phyloP scores from a whole-genome alignment of 2,797 vertebrate genomes.

The Heteromormyrus szaboi region DNA sequence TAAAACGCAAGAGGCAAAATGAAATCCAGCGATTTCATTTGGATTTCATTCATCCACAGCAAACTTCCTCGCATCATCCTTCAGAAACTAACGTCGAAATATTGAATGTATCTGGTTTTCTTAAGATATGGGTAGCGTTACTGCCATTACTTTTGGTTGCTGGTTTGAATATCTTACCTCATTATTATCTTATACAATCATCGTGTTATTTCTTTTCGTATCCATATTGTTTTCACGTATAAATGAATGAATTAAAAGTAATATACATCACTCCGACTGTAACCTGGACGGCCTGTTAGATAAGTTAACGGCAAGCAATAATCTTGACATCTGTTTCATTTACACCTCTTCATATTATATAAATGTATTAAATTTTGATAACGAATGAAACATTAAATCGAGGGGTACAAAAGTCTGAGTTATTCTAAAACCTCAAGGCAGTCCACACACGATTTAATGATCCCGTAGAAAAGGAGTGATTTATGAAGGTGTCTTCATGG shows the following conservation, averaged over 20 bases:
- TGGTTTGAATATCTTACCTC: background rate
- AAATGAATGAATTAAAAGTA: background rate
- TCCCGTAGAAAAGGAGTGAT: background rate
- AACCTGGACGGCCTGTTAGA: slow-evolving; percentile 9
- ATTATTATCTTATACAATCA: background rate
- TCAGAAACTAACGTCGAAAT: slow-evolving; percentile 3
- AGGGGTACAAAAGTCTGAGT: background rate
- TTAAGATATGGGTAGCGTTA: background rate
- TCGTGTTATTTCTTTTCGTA: background rate
- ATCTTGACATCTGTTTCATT: background rate
- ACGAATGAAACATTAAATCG: background rate
- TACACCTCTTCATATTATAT: background rate
- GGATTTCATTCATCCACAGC: background rate
- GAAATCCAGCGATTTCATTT: background rate
- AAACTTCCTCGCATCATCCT: slow-evolving; percentile 2
- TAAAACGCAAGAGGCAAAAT: slow-evolving; percentile 31
- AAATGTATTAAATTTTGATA: background rate
- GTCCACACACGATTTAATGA: background rate
- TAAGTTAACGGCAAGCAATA: background rate
- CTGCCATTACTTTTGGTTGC: background rate
- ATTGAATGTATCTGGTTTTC: background rate
- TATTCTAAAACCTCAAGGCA: background rate
- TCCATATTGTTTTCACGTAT: background rate
- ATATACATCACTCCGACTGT: background rate
- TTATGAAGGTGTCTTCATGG: slow-evolving; percentile 17